phyloP scores from a whole-genome alignment of 2,113 vertebrate genomes.

The Prietella phreatophila region DNA sequence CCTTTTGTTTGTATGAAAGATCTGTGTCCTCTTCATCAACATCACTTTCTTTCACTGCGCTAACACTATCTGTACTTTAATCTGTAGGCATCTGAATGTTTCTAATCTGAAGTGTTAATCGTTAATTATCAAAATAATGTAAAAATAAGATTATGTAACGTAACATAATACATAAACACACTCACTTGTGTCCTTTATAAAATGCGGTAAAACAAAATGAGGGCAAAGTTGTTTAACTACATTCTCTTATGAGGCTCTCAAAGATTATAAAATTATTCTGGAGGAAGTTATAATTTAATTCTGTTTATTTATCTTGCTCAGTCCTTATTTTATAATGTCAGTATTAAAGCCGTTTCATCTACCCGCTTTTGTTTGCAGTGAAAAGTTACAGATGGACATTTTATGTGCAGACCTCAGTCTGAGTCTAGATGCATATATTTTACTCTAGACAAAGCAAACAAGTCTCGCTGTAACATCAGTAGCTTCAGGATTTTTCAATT shows the following conservation, averaged over 20 bases:
- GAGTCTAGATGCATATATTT: conserved; percentile 7
- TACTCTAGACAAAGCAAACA: conserved; percentile 38
- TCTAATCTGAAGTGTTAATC: too few species aligned
- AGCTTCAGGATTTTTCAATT: conserved; percentile 44
- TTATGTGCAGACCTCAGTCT: neutral
- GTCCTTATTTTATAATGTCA: neutral
- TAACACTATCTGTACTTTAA: too few species aligned
- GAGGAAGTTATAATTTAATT: neutral
- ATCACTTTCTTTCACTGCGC: neutral
- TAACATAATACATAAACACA: too few species aligned
- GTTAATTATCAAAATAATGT: too few species aligned
- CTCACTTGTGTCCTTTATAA: neutral
- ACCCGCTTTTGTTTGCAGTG: neutral
- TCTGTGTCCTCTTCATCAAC: neutral
- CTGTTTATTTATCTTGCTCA: neutral
- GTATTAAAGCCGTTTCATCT: neutral
- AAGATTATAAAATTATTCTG: neutral
- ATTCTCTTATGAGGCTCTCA: neutral
- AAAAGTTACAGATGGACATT: neutral
- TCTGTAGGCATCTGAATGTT: too few species aligned
- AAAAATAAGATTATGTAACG: too few species aligned
- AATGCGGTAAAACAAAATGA: neutral
- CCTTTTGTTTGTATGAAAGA: neutral
- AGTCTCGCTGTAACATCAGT: conserved; percentile 14
- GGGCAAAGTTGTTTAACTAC: neutral